Base-by-base conservation (phyloP, 2,888 invertebrate species). In the Sinohyriopsis cumingii region DNA sequence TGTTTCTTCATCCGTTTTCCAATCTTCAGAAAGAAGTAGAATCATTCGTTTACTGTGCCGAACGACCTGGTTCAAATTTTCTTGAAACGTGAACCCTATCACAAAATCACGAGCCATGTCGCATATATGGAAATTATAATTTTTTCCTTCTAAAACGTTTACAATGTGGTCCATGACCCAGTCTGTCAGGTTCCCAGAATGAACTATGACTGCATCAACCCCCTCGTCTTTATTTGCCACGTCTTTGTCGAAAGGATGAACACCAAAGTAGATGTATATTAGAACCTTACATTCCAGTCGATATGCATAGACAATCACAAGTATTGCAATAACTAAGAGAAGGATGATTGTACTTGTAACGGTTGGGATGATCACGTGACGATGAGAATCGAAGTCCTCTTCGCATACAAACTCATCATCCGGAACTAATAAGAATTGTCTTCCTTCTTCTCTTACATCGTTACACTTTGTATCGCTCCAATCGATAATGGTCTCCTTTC, bases 171-270 rank as follows among this genome's bases (percentile, higher is more conserved):
- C 69, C 68, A 76, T 67, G 3, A 77, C 79, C 79, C 77, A 79
- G n/a, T 74, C 72, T 0, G 75, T 78, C n/a, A 71, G 45, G 1
- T 59, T 55, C 5, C 72, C 71, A 4, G 74, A 72, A 67, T 80
- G 80, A n/a, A 79, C 73, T 54, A 82, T 65, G 3, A 78, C 72
- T 60, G 76, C 73, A 60, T 80, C 80, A 25, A 80, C 70, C 20
- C 65, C 65, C 65, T 82, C 82, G 24, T 69, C 54, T 1, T 63
- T 59, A 6, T 71, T 67, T 15, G 71, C 71, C 18, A 71, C 70
- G 55, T 80, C 79, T 59, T 71, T 73, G 68, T 82, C 82, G 59
- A 80, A 82, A 18, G 82, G 82, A 73, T 78, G 80, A 24, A 79
- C 59, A 12, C 80, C 80, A 57, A 79, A 77, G 60, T 82, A 82